Conservation (phyloP, 2,888 invertebrate species). For the Nomada fabriciana region DNA sequence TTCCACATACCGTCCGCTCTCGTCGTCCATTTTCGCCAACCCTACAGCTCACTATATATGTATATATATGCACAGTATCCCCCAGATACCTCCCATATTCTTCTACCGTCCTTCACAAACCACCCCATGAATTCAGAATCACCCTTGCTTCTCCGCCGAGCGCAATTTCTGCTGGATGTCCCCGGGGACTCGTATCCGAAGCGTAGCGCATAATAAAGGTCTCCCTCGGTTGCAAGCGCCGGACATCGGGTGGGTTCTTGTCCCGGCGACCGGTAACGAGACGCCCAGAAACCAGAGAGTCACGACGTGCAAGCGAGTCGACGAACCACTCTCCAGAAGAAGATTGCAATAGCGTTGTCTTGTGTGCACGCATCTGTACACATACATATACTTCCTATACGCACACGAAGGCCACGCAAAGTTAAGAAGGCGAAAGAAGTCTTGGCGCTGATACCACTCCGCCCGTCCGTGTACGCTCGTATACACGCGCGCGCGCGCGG, state of each 20-base stretch:
- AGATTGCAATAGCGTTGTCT: neutral
- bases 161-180: conserved; percentile 42
- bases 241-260: conserved; percentile 70
- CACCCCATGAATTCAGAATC: conserved; percentile 14
- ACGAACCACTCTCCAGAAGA: neutral
- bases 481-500: conserved; percentile 4
- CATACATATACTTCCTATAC: conserved; percentile 51
- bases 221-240: conserved; percentile 60
- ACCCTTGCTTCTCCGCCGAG: conserved; percentile 9
- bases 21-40: neutral
- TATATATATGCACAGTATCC: too few species aligned
- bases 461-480: neutral
- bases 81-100: too few species aligned
- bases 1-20: too few species aligned
- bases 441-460: conserved; percentile 15
- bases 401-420: conserved; percentile 27
- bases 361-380: conserved; percentile 8
- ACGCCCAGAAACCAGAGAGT: conserved; percentile 66
- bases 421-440: conserved; percentile 58
- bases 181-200: conserved; percentile 50
- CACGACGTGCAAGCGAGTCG: conserved; percentile 25
- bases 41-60: too few species aligned
- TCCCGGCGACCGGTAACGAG: conserved; percentile 72
- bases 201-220: conserved; percentile 45
- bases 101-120: neutral